Evolutionary conservation across 1,140 invertebrate species (phyloP).

Genomic region (Danaus plexippus): DNA sequence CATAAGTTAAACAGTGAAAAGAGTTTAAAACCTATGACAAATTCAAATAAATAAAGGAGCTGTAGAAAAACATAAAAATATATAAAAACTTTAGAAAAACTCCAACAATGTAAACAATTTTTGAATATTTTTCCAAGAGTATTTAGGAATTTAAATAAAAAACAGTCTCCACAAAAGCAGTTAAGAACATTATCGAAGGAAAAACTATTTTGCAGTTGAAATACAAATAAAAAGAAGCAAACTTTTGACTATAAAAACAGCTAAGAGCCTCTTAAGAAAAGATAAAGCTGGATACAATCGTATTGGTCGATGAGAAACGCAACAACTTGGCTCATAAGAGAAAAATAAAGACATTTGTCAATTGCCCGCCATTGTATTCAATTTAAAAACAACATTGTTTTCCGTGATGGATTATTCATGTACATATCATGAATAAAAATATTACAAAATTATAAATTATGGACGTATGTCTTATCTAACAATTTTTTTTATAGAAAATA

Average conservation of each 20-base stretch:
- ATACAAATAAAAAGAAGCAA: conserved; percentile 30
- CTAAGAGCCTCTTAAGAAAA: conserved; percentile 43
- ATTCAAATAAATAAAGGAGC: too few relatives aligned
- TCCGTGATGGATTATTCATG: not conserved
- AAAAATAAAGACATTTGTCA: conserved; percentile 36
- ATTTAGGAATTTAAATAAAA: conserved; percentile 13
- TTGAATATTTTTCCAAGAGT: not conserved
- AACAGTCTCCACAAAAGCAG: conserved; percentile 23
- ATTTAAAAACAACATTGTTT: conserved; percentile 7
- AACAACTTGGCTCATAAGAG: conserved; percentile 36
- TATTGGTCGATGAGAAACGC: conserved; percentile 28
- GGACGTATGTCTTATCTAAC: too few relatives aligned
- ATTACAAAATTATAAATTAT: too few relatives aligned
- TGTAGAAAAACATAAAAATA: too few relatives aligned
- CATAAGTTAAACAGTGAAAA: too few relatives aligned
- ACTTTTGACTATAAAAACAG: conserved; percentile 54
- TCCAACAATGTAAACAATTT: not conserved
- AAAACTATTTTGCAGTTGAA: conserved; percentile 46
- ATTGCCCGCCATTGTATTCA: conserved; percentile 14
- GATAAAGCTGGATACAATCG: conserved; percentile 42
- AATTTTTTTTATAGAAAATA: not conserved
- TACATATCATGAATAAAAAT: too few relatives aligned
- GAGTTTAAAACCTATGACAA: too few relatives aligned
- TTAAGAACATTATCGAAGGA: conserved; percentile 27
- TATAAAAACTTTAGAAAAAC: not conserved